A percentile compares a stretch with the other conserved stretches of the same genome.
Conservation (phyloP, 2,113 vertebrate genomes). For the Helogale parvula region DNA sequence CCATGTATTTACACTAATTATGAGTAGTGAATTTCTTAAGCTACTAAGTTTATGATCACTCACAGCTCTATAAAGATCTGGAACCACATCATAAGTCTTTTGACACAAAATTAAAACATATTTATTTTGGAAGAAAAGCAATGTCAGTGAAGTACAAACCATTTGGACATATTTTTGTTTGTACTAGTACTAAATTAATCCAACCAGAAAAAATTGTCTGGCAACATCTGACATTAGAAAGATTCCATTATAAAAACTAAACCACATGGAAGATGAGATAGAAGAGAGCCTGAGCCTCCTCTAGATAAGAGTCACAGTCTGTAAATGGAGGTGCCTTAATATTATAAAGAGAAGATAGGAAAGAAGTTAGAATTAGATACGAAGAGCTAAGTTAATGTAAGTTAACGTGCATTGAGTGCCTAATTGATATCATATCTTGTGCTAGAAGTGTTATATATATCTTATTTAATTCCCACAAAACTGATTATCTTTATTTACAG, state of each 20-base stretch:
- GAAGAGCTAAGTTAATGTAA: background rate
- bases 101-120: slow-evolving; percentile 30
- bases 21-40: slow-evolving; percentile 32
- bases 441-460: background rate
- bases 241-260: slow-evolving; percentile 65
- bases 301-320: slow-evolving; percentile 44
- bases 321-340: background rate
- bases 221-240: slow-evolving; percentile 53
- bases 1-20: background rate
- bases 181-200: slow-evolving; percentile 65
- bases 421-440: background rate
- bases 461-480: slow-evolving; percentile 13
- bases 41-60: background rate
- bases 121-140: slow-evolving; percentile 61
- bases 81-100: background rate
- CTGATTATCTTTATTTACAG: background rate
- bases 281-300: background rate
- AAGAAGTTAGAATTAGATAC: background rate
- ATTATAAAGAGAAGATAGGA: background rate
- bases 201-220: slow-evolving; percentile 60
- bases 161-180: slow-evolving; percentile 62
- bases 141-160: slow-evolving; percentile 34
- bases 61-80: background rate
- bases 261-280: slow-evolving; percentile 54
- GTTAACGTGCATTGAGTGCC: background rate